Conservation (phyloP, 2,113 vertebrate species). For the Scophthalmus maximus region DNA sequence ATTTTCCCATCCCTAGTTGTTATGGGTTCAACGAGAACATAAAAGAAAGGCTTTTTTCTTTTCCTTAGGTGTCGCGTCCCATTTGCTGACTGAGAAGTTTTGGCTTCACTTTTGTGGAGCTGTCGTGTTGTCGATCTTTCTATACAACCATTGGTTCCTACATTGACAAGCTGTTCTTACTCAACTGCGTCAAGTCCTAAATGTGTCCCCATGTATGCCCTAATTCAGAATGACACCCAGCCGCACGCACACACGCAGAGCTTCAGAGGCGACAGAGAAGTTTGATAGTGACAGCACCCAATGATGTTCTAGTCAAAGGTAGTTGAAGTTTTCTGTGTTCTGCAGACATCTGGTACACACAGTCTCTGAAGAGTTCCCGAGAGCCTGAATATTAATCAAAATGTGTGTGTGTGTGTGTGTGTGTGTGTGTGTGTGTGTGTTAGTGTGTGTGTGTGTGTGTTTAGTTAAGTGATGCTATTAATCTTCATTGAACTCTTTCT, state of each 20-base stretch:
- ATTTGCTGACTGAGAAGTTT: not conserved
- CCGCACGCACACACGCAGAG: not conserved
- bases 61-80: too few relatives aligned
- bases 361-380: conserved; percentile 29
- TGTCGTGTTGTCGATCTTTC: not conserved
- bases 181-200: not conserved
- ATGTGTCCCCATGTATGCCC: not conserved
- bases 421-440: conserved; percentile 2
- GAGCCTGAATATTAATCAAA: conserved; percentile 46
- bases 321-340: conserved; percentile 24
- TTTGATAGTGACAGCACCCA: conserved; percentile 13
- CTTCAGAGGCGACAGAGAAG: not conserved
- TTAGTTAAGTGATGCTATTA: conserved; percentile 62
- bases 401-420: not conserved
- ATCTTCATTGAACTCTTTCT: conserved; percentile 64
- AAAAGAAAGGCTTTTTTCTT: not conserved
- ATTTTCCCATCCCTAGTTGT: too few relatives aligned
- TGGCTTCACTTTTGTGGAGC: not conserved
- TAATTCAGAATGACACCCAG: too few relatives aligned
- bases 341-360: conserved; percentile 29
- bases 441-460: conserved; percentile 10
- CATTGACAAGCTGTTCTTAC: not conserved
- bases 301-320: conserved; percentile 8
- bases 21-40: too few relatives aligned
- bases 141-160: not conserved